Base-by-base conservation (phyloP, 2,888 invertebrate genomes). In the Lingula anatina region DNA sequence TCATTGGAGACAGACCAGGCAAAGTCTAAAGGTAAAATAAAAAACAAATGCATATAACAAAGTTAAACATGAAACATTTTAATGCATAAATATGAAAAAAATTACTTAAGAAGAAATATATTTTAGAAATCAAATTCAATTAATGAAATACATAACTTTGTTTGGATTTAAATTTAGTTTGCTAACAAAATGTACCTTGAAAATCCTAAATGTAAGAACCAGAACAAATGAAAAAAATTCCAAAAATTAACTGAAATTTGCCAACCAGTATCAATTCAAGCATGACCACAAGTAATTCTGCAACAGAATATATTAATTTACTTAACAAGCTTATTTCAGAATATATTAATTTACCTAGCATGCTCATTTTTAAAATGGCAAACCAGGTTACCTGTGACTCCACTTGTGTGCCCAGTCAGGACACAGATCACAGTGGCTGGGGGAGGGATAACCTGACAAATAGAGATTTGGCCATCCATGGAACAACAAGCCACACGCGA, bases 1-100 rank as follows among this genome's bases (percentile, higher is more conserved):
- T 90, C 90, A 79, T 90, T 91, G 26, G 88, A 87, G 18, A 85
- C 83, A 0, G 90, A 90, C 90, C 90, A 91, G 73, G 88, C 88
- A 75, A 89, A 86, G 47, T 85, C 88, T 78, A 65, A 81, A 64
- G 49, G 59, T 66, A 31, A n/a, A n/a, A n/a, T n/a, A n/a, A n/a
- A n/a, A 49, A 51, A 40, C n/a, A 25, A 5, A 39, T 27, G 27
- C 2, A 44, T 15, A 4, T 2, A 25, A 44, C n/a, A 26, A 15
- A 20, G 4, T 28, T 5, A 23, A 5, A 18, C 18, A 28, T 27
- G n/a, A n/a, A 31, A 20, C n/a, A 27, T 18, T 39, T n/a, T 9
- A 39, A 9, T 12, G 7, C 7, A 39, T 7, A 39, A 9, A 39
- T 9, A 20, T n/a, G n/a, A 18, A n/a, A 39, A 39, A 20, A 39